Evolutionary conservation across 2,113 vertebrate species (phyloP), one percentile per base, ranked within the genome.

Genomic region (Chunga burmeisteri): DNA sequence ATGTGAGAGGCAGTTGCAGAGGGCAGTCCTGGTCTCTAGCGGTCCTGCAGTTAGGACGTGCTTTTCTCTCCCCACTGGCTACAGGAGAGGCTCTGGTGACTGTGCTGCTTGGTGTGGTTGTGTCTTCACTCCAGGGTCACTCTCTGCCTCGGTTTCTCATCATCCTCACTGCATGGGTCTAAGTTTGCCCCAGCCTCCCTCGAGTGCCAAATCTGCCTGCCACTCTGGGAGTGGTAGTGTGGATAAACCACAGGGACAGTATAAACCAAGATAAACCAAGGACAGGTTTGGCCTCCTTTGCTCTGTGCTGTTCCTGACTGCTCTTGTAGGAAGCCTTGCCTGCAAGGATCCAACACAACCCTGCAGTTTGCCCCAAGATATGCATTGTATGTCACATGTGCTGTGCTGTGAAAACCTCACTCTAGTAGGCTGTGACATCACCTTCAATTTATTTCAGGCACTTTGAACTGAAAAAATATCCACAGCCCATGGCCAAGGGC

Each of bases 341-440:
- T 58, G 25, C 52, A 40, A 36, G 38, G 49, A 32, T 21, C 30
- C 72, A 55, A 4, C 46, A 30, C 17, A 42, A 23, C 18, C 3
- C n/a, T 49, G 21, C 20, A 11, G 25, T n/a, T 82, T 79, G 30
- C 38, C 44, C 17, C 27, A 29, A 4, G 30, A 42, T 18, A 8
- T 63, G 38, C 23, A 11, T 2, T n/a, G 13, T 13, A 18, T 5
- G 2, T 58, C 34, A 52, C 25, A 6, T 0, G 0, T 38, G 38
- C 26, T 77, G 52, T 58, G 74, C 63, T 68, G 34, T 68, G 80
- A 23, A 46, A 74, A 46, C 19, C 55, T 86, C 46, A 6, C 53
- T 53, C 19, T 38, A 21, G 4, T 8, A 19, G 32, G 32, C 66
- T 79, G n/a, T 74, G 44, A 30, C 56, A 47, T 44, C 71, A 27